Evolutionary conservation across 2,888 invertebrate species (phyloP).

Genomic region (Eupithecia tripunctaria): DNA sequence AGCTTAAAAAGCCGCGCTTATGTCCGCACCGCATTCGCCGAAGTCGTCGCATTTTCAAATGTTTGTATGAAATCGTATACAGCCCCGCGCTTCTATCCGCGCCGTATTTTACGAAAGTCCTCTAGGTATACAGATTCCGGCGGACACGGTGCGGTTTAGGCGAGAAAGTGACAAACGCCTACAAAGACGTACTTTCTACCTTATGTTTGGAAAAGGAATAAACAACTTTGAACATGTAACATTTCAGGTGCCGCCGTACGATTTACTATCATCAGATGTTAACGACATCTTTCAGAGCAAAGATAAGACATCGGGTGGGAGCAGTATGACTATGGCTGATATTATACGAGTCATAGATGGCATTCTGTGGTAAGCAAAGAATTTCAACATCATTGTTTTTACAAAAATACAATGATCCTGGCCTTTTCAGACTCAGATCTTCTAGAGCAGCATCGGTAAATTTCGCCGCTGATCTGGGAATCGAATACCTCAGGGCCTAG

Average conservation of each 20-base stretch:
- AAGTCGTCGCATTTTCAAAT: too few relatives aligned
- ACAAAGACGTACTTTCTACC: too few relatives aligned
- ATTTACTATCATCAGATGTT: conserved; percentile 65
- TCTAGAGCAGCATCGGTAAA: neutral
- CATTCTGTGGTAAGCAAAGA: conserved; percentile 58
- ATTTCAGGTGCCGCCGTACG: conserved; percentile 73
- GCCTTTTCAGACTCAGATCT: neutral
- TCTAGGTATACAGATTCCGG: too few relatives aligned
- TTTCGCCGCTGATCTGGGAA: neutral
- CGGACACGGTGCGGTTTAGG: too few relatives aligned
- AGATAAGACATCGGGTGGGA: conserved; percentile 53
- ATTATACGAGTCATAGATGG: conserved; percentile 73
- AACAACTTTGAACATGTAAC: neutral
- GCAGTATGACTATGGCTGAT: conserved; percentile 67
- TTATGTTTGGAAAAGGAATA: too few relatives aligned
- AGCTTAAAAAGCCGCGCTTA: too few relatives aligned
- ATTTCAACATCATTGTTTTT: neutral
- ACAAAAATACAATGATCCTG: neutral
- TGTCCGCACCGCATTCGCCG: too few relatives aligned
- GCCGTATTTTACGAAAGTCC: too few relatives aligned
- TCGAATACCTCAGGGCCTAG: neutral
- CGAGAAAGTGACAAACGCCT: too few relatives aligned
- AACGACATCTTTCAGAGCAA: conserved; percentile 48
- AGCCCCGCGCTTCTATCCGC: too few relatives aligned
- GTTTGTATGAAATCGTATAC: too few relatives aligned